phyloP scores from a whole-genome alignment of 2,888 invertebrate genomes.

The Operophtera brumata region DNA sequence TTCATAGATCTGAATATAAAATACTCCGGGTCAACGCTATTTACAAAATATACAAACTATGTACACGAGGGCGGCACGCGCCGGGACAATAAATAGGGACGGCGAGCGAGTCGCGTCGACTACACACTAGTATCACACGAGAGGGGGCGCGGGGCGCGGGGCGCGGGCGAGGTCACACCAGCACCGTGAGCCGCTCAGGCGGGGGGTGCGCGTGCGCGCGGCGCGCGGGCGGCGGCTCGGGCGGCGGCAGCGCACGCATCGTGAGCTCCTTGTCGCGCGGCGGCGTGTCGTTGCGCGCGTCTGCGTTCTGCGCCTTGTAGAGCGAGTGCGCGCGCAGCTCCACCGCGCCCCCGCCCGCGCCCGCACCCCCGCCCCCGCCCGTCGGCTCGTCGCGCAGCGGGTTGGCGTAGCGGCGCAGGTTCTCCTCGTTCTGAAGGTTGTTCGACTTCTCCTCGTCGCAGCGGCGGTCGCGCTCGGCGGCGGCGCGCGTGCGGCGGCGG shows the following conservation, averaged over 20 bases:
- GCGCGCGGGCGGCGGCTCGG: constrained; percentile 52
- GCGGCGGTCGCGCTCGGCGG: constrained; percentile 70
- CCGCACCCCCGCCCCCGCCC: constrained; percentile 57
- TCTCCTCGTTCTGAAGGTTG: constrained; percentile 95
- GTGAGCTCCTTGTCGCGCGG: constrained; percentile 88
- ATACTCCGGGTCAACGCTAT: constrained; percentile 59
- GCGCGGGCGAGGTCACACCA: constrained; percentile 52
- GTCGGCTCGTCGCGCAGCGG: constrained; percentile 83
- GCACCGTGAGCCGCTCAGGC: constrained; percentile 73
- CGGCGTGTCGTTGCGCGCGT: constrained; percentile 91
- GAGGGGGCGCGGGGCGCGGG: constrained; percentile 13
- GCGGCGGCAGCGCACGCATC: constrained; percentile 83
- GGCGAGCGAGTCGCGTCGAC: constrained; percentile 26
- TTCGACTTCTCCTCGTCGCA: constrained; percentile 94
- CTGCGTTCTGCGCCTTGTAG: constrained; percentile 92
- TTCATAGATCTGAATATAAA: constrained; percentile 47
- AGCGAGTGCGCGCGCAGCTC: constrained; percentile 83
- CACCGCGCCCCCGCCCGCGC: constrained; percentile 60
- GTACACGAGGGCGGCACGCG: constrained; percentile 51
- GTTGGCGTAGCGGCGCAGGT: constrained; percentile 90
- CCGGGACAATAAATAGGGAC: constrained; percentile 60
- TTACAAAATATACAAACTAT: constrained; percentile 71
- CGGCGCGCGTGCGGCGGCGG: constrained; percentile 46
- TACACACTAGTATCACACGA: constrained; percentile 52
- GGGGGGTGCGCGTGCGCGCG: constrained; percentile 47